These are phyloP conservation scores for Dermochelys coriacea DNA, from an alignment of 2,797 vertebrate genomes.

Conservation along the genomic window DNA sequence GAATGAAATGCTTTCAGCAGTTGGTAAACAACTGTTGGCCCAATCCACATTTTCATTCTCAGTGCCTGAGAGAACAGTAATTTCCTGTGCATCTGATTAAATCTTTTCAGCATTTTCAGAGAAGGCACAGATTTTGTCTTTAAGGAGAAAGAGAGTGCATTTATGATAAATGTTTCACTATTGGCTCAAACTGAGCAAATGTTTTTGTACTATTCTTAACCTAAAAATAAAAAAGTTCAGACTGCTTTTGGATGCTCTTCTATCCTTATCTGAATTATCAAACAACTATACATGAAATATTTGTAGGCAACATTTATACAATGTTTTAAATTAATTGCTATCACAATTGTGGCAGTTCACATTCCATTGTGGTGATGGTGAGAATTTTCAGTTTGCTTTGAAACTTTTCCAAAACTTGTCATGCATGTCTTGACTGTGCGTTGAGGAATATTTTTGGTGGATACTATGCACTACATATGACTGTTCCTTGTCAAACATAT, in stretches of 20 bases:
- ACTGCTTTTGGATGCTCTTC: constrained; percentile 74
- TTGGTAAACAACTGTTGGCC: constrained; percentile 63
- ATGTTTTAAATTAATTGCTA: constrained; percentile 68
- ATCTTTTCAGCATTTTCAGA: constrained; percentile 50
- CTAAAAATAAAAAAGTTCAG: constrained; percentile 60
- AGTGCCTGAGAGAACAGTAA: constrained; percentile 72
- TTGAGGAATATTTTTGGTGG: constrained; percentile 27
- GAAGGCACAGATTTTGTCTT: constrained; percentile 73
- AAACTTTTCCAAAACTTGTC: constrained; percentile 54
- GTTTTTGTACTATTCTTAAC: constrained; percentile 82
- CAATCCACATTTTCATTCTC: constrained; percentile 76
- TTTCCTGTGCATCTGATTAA: constrained; percentile 67
- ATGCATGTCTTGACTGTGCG: neutral
- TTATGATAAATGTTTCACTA: constrained; percentile 88
- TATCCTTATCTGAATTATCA: constrained; percentile 58
- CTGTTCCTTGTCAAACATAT: constrained; percentile 31
- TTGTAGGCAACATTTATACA: constrained; percentile 58
- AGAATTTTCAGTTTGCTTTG: constrained; percentile 46
- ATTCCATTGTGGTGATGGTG: constrained; percentile 62
- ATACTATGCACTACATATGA: constrained; percentile 68
- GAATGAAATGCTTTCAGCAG: constrained; percentile 34
- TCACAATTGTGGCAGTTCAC: constrained; percentile 45
- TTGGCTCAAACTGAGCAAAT: constrained; percentile 88
- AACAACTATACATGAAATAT: constrained; percentile 57
- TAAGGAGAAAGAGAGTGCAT: constrained; percentile 83